Evolutionary conservation across 2,113 vertebrate genomes (phyloP), one percentile per base, ranked within the genome.

Genomic region (Ursus arctos): DNA sequence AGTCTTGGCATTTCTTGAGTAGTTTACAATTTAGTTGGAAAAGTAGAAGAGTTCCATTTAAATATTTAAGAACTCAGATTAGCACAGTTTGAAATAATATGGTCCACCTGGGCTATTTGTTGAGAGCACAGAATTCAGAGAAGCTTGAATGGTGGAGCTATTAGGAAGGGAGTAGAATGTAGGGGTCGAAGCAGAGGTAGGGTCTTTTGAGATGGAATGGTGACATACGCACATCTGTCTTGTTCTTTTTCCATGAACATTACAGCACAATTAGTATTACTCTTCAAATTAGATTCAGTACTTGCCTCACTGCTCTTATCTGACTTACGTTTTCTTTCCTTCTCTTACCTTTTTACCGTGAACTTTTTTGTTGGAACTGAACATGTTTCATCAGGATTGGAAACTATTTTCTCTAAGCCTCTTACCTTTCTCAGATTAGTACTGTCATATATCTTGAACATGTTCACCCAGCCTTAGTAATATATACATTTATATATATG

Each of bases 61-160:
- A 59, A 80, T 91, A 57, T 36, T 67, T 93, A 87, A 88, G 57
- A 91, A 94, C 31, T 81, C 55, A 90, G 19, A 28, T 82, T 47
- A 63, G 49, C 55, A 10, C 31, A 55, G 10, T 69, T 86, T 55
- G 28, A 82, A 79, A 61, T 74, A 61, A 49, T 79, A 1, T 31
- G 6, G 40, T 55, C 6, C 13, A 21, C 63, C 72, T 91, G 57
- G 0, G 51, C 77, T 91, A 8, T 85, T 92, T 86, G 47, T 47
- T n/a, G 24, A 86, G 47, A 79, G 59, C 26, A 63, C 31, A 87
- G n/a, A 94, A 85, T 82, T 71, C n/a, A 47, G 55, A 84, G 33
- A 43, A 40, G 40, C 55, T 74, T 28, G 86, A 77, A 40, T 43
- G 5, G 59, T 47, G 40, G 3, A 59, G 43, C 47, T 89, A 3